Conservation (phyloP, 2,113 vertebrate genomes). For the chimpanzee (Pan troglodytes) region NHGRI_mPanTro3-v2.1_pri NC_072398.2:25321501-25322000, state of each 20-base stretch:
- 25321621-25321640: neutral
- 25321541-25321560: neutral
- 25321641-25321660: neutral
- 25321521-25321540: neutral
- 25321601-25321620: neutral
- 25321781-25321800: no score
- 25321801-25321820: no score
- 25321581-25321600: neutral
- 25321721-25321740: neutral
- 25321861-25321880: no score
- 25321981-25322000: no score
- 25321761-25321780: no score
- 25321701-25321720: neutral
- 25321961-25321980: no score
- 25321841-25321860: no score
- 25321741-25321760: neutral
- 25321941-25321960: no score
- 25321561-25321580: neutral
- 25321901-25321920: no score
- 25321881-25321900: no score
- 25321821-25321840: no score
- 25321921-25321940: no score
- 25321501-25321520: neutral
- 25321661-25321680: neutral
- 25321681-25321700: neutral